Evolutionary conservation across 2,888 invertebrate genomes (phyloP).

Genomic region (Nephrotoma appendiculata): DNA sequence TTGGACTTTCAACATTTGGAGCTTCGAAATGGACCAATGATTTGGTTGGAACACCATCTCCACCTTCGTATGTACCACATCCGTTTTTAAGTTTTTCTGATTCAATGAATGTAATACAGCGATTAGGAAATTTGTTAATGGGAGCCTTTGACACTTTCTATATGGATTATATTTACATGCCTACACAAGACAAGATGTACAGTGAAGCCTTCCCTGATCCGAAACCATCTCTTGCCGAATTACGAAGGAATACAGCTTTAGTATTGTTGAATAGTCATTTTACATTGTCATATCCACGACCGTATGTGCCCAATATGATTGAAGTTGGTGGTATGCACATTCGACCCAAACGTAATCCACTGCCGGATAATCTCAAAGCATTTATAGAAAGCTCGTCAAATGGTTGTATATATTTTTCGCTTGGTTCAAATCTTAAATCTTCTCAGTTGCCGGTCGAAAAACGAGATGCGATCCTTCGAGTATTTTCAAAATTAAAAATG

Average conservation of each 20-base stretch:
- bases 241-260: constrained; percentile 19
- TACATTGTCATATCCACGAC: constrained; percentile 23
- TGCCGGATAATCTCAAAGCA: constrained; percentile 22
- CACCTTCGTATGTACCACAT: constrained; percentile 5
- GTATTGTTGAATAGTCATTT: constrained; percentile 28
- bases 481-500: constrained; percentile 21
- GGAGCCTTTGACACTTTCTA: constrained; percentile 12
- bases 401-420: constrained; percentile 24
- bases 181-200: constrained; percentile 18
- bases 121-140: constrained; percentile 4
- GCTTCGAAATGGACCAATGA: constrained; percentile 2
- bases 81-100: constrained; percentile 2
- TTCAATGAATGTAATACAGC: background rate
- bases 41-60: background rate
- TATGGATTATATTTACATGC: constrained; percentile 21
- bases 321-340: constrained; percentile 32
- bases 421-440: constrained; percentile 19
- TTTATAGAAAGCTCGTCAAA: constrained; percentile 21
- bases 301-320: constrained; percentile 30
- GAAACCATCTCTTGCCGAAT: constrained; percentile 18
- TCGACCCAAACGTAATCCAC: constrained; percentile 20
- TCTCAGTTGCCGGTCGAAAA: constrained; percentile 3
- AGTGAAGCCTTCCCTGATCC: constrained; percentile 21
- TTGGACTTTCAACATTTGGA: constrained; percentile 18
- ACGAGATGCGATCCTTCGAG: constrained; percentile 5